Evolutionary conservation across 2,797 vertebrate genomes (phyloP).

Genomic region (Austrolebias charrua): DNA sequence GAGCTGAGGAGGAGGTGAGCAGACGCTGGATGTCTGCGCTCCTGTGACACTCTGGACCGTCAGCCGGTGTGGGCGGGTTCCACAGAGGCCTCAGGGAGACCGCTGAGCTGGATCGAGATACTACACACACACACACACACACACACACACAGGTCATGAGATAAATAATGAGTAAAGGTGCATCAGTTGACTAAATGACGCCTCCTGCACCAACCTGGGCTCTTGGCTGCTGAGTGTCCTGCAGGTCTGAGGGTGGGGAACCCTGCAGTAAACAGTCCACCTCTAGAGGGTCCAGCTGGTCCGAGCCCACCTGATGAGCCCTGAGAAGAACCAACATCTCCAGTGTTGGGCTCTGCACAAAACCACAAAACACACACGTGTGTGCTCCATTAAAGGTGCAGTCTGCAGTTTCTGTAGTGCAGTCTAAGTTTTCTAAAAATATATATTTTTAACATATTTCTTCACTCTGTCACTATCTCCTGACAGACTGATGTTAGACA

Average conservation of each 20-base stretch:
- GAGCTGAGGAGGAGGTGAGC: constrained; percentile 69
- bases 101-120: constrained; percentile 73
- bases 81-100: constrained; percentile 80
- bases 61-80: constrained; percentile 61
- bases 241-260: constrained; percentile 90
- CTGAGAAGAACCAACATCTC: constrained; percentile 53
- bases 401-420: no score
- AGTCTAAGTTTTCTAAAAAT: no score
- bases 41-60: constrained; percentile 55
- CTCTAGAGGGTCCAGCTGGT: constrained; percentile 75
- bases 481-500: no score
- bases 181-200: neutral
- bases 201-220: constrained; percentile 73
- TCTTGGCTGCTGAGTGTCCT: constrained; percentile 82
- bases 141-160: constrained; percentile 7
- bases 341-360: constrained; percentile 76
- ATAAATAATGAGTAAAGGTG: neutral
- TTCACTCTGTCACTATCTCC: no score
- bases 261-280: constrained; percentile 92
- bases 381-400: no score
- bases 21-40: constrained; percentile 65
- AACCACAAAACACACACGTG: constrained; percentile 13
- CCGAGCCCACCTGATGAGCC: constrained; percentile 59
- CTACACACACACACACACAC: constrained; percentile 54
- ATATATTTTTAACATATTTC: no score